These are phyloP conservation scores for Xenopus petersii DNA, from an alignment of 2,797 vertebrate species.

Conservation along the genomic window DNA sequence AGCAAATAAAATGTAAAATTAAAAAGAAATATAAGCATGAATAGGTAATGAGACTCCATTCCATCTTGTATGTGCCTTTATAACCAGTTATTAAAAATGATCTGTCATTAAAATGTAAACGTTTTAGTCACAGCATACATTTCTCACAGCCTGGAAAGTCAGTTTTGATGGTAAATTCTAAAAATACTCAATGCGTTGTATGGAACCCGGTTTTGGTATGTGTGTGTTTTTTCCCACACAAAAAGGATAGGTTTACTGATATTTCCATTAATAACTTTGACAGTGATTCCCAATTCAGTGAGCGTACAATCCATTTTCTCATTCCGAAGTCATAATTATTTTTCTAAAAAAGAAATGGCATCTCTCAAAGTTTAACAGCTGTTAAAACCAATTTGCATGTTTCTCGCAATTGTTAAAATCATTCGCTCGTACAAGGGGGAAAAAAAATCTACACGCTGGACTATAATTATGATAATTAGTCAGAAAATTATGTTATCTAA, in stretches of 20 bases:
- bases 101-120: too few relatives aligned
- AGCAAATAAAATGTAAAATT: too few relatives aligned
- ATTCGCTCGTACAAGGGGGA: conserved; percentile 37
- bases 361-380: conserved; percentile 50
- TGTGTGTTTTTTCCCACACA: conserved; percentile 15
- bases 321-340: conserved; percentile 47
- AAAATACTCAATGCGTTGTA: conserved; percentile 22
- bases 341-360: conserved; percentile 47
- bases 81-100: too few relatives aligned
- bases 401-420: conserved; percentile 46
- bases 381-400: conserved; percentile 50
- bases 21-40: too few relatives aligned
- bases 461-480: conserved; percentile 49
- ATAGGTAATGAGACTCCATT: too few relatives aligned
- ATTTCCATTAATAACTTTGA: conserved; percentile 45
- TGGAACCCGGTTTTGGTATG: conserved; percentile 23
- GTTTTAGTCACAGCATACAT: too few relatives aligned
- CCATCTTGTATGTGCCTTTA: too few relatives aligned
- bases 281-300: conserved; percentile 43
- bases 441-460: conserved; percentile 43
- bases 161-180: too few relatives aligned
- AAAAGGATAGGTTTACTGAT: conserved; percentile 46
- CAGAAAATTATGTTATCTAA: conserved; percentile 42
- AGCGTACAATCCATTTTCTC: conserved; percentile 46
- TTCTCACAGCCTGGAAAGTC: too few relatives aligned